Base-by-base conservation (phyloP, 2,888 invertebrate genomes). In the Molorchus minor region DNA sequence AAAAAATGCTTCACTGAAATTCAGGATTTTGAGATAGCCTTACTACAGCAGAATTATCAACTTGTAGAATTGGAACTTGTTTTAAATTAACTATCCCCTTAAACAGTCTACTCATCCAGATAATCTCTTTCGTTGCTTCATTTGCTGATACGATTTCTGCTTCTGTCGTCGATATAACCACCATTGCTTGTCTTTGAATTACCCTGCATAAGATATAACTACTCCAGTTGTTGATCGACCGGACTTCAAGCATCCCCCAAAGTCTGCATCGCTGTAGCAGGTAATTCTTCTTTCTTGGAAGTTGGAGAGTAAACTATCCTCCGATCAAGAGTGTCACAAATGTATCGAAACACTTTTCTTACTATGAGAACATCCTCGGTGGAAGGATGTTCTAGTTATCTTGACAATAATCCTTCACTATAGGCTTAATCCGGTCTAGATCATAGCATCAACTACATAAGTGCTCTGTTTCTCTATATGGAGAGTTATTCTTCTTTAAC, bases 231-330 rank as follows among this genome's bases (percentile, higher is more conserved):
- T 70, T 55, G 59, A 59, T 52, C 60, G 33, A n/a, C 62, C 57
- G n/a, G 60, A 56, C n/a, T 35, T 55, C 0, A 15, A 49, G 35
- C 73, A 73, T 3, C 74, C 73, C 35, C 71, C 76, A 59, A 73
- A 77, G 64, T 79, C 76, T 25, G 77, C 74, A 68, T 79, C 75
- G 20, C 74, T 77, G 55, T 43, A 77, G 41, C 25, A 25, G 4
- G 3, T 8, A 3, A 25, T 3, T 5, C 8, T 3, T 8, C 25
- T 25, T 25, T 25, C 25, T 44, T 43, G 8, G 12, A 38, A 25
- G 3, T 25, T 5, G 3, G 8, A 25, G 25, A 25, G 43, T 25
- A 25, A 8, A 25, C 25, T 25, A 25, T 25, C 25, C 25, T 8
- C 8, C n/a, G n/a, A n/a, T n/a, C n/a, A n/a, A n/a, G n/a, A n/a